Conservation (phyloP, 2,797 vertebrate genomes). For the Ataeniobius toweri region DNA sequence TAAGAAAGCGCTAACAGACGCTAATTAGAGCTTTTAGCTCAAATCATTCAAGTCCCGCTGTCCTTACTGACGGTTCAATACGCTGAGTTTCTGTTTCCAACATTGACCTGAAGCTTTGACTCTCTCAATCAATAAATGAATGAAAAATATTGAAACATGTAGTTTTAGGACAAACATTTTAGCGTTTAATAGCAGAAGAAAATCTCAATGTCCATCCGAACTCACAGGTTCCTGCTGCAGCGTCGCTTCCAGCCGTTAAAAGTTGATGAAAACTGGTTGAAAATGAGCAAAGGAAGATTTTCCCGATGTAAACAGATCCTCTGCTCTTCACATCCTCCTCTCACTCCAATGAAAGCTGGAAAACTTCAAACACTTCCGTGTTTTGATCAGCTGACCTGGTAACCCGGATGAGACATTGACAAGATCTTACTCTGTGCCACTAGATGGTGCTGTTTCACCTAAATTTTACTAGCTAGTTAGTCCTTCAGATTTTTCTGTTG, state of each 20-base stretch:
- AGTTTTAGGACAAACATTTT: background rate
- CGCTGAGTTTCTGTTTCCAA: background rate
- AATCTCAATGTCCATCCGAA: background rate
- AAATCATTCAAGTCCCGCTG: background rate
- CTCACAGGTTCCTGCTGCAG: background rate
- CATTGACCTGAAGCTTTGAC: background rate
- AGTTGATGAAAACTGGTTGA: background rate
- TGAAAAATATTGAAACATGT: background rate
- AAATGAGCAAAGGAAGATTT: rapidly evolving
- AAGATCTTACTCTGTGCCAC: rapidly evolving
- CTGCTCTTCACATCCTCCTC: background rate
- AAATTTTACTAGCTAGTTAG: background rate
- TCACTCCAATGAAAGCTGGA: background rate
- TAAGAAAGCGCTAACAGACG: background rate
- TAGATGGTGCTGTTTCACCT: background rate
- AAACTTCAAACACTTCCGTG: conserved; percentile 56
- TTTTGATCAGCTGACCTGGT: conserved; percentile 56
- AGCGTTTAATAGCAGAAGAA: background rate
- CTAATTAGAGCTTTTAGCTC: background rate
- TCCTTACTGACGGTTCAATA: background rate
- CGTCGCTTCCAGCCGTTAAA: background rate
- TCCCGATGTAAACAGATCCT: rapidly evolving
- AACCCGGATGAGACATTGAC: conserved; percentile 15
- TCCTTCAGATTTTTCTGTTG: too few species aligned
- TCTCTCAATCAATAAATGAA: background rate